phyloP scores from a whole-genome alignment of 1,140 invertebrate species.

The Nylanderia fulva region DNA sequence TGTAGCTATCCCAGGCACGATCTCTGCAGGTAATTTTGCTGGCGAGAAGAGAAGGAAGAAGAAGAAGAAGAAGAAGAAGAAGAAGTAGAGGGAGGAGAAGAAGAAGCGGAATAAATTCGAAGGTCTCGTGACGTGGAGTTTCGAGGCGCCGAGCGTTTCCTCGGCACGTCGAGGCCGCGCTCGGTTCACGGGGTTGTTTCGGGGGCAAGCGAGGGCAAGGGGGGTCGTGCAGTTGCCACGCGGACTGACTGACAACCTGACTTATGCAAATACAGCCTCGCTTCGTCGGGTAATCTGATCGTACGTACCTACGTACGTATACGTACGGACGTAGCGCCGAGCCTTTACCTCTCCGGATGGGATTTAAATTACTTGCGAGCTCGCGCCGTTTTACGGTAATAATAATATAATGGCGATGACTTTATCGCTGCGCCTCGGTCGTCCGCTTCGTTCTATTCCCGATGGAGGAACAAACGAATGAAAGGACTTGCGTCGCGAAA shows the following conservation, averaged over 20 bases:
- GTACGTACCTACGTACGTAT: slow-evolving; percentile 73
- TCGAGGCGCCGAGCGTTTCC: slow-evolving; percentile 70
- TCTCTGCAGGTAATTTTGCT: slow-evolving; percentile 42
- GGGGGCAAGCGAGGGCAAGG: slow-evolving; percentile 79
- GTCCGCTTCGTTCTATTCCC: slow-evolving; percentile 40
- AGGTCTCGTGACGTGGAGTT: slow-evolving; percentile 60
- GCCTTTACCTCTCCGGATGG: slow-evolving; percentile 79
- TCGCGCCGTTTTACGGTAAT: slow-evolving; percentile 79
- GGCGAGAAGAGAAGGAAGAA: slow-evolving; percentile 11
- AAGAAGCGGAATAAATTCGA: slow-evolving; percentile 65
- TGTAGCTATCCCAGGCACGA: slow-evolving; percentile 51
- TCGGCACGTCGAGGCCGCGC: slow-evolving; percentile 63
- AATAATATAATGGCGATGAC: slow-evolving; percentile 80
- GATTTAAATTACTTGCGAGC: slow-evolving; percentile 84
- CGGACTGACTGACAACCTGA: slow-evolving; percentile 85
- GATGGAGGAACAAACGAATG: slow-evolving; percentile 28
- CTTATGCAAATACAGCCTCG: slow-evolving; percentile 85
- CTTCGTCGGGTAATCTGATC: slow-evolving; percentile 83
- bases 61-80: slow-evolving; percentile 1
- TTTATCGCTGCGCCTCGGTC: slow-evolving; percentile 73
- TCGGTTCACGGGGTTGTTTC: slow-evolving; percentile 77
- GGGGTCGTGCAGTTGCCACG: slow-evolving; percentile 83
- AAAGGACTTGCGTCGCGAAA: background rate
- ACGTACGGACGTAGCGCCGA: slow-evolving; percentile 63
- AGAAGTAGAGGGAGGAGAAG: background rate